Base-by-base conservation (phyloP, 2,797 vertebrate genomes). In the Sebastes reedi region DNA sequence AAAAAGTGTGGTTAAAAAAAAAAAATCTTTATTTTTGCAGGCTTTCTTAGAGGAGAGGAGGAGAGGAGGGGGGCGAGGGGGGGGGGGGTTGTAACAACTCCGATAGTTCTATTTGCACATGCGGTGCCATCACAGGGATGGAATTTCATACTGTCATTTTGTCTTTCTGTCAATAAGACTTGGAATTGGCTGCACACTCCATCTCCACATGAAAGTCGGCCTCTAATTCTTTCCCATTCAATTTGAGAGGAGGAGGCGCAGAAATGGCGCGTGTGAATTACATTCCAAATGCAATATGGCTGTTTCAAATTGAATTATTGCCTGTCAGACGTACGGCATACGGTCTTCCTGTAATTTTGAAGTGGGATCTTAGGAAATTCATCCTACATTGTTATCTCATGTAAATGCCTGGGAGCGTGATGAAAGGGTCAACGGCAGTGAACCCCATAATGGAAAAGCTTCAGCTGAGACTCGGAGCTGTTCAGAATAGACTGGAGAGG, bases 231-330 rank as follows among this genome's bases (percentile, higher is more conserved):
- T 76, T 80, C 69, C 69, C 76, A 75, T 91, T 92, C 81, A 90
- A 90, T 88, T 68, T 85, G 59, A 75, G 80, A 87, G 71, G 79
- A 89, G 82, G 83, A 84, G 83, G 86, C 46, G 56, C 81, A 87
- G 65, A 79, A 80, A 81, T 64, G 81, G 83, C 84, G 82, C 14
- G 77, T 55, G 58, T 90, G 89, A 90, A 91, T 91, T 88, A 86
- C 80, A 92, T 91, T 91, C 77, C 81, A 90, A 89, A 93, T 83
- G 88, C 89, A 91, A 93, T 91, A 84, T 83, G 72, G 80, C 87
- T 67, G 80, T 80, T 93, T 91, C 79, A 91, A 88, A 93, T 91
- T 90, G 90, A 93, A 92, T 94, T 82, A 88, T 82, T 84, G 89
- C 87, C 86, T 86, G 91, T 87, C 89, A 88, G 89, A 91, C 70